Evolutionary conservation across 64 coral and sea anemone genomes (phyloP), one percentile per base, ranked within the genome.

Genomic region (Astreopora myriophthalma): DNA sequence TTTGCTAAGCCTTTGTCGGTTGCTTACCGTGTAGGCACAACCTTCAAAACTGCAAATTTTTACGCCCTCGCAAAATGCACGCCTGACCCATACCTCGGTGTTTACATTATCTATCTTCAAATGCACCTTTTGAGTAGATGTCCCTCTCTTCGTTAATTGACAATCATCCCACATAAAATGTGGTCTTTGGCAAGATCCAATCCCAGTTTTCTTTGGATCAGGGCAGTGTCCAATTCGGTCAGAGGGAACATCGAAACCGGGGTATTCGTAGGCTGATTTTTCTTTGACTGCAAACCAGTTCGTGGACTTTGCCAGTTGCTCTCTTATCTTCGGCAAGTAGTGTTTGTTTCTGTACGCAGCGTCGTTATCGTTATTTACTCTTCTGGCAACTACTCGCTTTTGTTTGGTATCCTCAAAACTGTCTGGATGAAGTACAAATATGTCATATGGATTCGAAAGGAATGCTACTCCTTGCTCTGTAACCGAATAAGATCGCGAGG

Each of bases 81-180:
- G 10, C 86, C 25, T 75, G 25, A 88, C 11, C 1, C 40, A 44
- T 44, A 48, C 0, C 0, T 32, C 39, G 6, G 8, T 80, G 9
- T 51, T 44, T 80, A 10, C 46, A 0, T 26, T 80, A 25, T 28
- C 76, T 24, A 51, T 80, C 76, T 57, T 11, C 26, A 28, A 6
- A 24, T 57, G 28, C 39, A 48, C 23, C 46, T 55, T 27, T 24
- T 80, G 76, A 9, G 66, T 69, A 6, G 66, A 69, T n/a, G 66
- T 69, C 20, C 66, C 29, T 69, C 14, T 69, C 66, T 11, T 0
- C 12, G 23, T 69, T 1, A 31, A 24, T 80, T 55, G 39, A 48
- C 48, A 51, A 30, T 80, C 44, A 51, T 80, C 76, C 46, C 76
- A 61, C 76, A 58, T 80, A 52, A 51, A 80, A 55, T 80, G 27